Evolutionary conservation across 2,888 invertebrate genomes (phyloP).

Genomic region (Mermis nigrescens): DNA sequence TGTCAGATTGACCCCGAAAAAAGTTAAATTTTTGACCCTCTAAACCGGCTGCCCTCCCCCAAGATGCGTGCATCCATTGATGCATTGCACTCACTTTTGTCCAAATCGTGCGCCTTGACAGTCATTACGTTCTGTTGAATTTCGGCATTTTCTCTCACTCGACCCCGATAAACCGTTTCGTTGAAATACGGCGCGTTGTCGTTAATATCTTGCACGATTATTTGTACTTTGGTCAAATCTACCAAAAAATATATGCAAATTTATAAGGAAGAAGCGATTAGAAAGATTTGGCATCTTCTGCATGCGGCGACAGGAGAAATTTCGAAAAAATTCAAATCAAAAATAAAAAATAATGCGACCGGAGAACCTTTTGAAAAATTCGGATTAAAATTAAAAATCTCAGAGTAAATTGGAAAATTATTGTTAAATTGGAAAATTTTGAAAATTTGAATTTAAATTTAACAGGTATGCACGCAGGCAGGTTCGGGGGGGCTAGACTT

Average conservation of each 20-base stretch:
- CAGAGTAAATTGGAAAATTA: too few species aligned
- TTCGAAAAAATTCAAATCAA: too few species aligned
- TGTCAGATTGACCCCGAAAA: too few species aligned
- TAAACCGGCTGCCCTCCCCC: not conserved
- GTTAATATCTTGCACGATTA: constrained; percentile 90
- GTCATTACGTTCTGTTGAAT: constrained; percentile 17
- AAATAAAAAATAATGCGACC: too few species aligned
- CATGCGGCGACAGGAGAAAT: too few species aligned
- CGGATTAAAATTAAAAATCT: too few species aligned
- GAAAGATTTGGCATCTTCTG: not conserved
- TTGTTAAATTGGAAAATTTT: too few species aligned
- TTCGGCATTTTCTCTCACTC: constrained; percentile 19
- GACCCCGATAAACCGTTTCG: constrained; percentile 18
- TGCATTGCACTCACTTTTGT: constrained; percentile 18
- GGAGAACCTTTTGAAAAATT: too few species aligned
- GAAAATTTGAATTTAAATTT: too few species aligned
- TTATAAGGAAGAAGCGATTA: not conserved
- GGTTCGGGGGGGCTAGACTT: too few species aligned
- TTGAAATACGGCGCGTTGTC: constrained; percentile 94
- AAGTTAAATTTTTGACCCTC: too few species aligned
- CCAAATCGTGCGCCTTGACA: constrained; percentile 26
- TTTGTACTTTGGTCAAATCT: constrained; percentile 67
- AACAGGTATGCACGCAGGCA: too few species aligned
- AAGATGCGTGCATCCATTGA: not conserved
- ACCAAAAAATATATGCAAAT: constrained; percentile 8